Base-by-base conservation (phyloP, 2,797 vertebrate species). In the Hozukius guyotensis region DNA sequence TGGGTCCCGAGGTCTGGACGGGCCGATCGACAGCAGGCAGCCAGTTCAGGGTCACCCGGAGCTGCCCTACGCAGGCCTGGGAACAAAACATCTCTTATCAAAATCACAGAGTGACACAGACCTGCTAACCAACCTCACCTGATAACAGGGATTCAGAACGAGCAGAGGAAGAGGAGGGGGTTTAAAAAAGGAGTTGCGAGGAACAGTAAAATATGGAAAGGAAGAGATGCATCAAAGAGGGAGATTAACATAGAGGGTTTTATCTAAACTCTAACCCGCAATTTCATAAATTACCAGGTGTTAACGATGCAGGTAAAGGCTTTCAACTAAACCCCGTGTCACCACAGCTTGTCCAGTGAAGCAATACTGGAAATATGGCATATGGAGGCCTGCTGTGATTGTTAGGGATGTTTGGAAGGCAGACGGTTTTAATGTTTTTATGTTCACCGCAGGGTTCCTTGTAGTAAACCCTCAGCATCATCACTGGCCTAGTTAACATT, bases 31-130 rank as follows among this genome's bases (percentile, higher is more conserved):
- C 83, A 85, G 81, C 80, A 86, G 82, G 75, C 69, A 72, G 66
- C 77, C 72, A 64, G 60, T 25, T 49, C 36, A 64, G 36, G 73
- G 56, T 87, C 61, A 63, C 77, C 71, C 60, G 52, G 52, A 5
- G 10, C 24, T 81, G 63, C 27, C 38, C 31, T 29, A 2, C 12
- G 0, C 24, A 52, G 55, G 27, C 81, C 81, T 56, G 87, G 83
- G 90, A 91, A 88, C 20, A 31, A 87, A 77, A 74, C 77, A 18
- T 36, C 24, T 61, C 88, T 94, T 94, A 94, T 95, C 93, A 92
- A 77, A 81, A 81, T 84, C 84, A 78, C 87, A 87, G 86, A 24
- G 4, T 25, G 74, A 92, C 92, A 84, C 76, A 49, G 79, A 84
- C 60, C 80, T 86, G 87, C 84, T 84, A 92, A 91, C 49, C 68